Base-by-base conservation (phyloP, 1,140 invertebrate species). In the Tetragnatha versicolor region DNA sequence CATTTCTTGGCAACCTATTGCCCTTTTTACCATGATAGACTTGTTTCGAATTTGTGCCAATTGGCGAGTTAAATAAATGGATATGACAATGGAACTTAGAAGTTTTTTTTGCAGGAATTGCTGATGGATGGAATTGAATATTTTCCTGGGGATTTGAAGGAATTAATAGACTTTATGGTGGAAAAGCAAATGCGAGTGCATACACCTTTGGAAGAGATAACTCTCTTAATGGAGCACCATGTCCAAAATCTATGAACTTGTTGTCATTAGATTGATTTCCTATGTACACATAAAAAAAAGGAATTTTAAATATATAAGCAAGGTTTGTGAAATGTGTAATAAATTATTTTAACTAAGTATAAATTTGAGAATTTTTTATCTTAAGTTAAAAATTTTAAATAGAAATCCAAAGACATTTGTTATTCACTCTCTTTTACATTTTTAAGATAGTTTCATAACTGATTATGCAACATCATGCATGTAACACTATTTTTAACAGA, bases 131-230 rank as follows among this genome's bases (percentile, higher is more conserved):
- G 82, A 25, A 83, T 86, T 14, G 37, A 78, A 20, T 73, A 84
- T 45, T 86, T 87, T 81, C 82, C 83, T 27, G 83, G 83, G 25
- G 73, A 81, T 17, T 63, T 86, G 3, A 82, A 86, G 51, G 84
- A 87, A 70, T 82, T 87, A 14, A 58, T 85, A 17, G 86, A 87
- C 72, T 81, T 87, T 14, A 86, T 88, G 84, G 83, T 81, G 33
- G 87, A 88, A 80, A 86, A 88, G 76, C 86, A 87, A 82, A 80
- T 88, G 0, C 55, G 86, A 51, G 65, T 88, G n/a, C 82, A 86
- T 45, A 84, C 85, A 17, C 85, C 86, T 53, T 29, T 86, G n/a
- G 87, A 88, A 79, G 87, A 88, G 82, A 80, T 88, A 7, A 84
- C 86, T 61, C 80, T 88, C n/a, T 79, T 88, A n/a, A 66, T 80